phyloP scores from a whole-genome alignment of 2,113 vertebrate species.

The Anguilla rostrata region DNA sequence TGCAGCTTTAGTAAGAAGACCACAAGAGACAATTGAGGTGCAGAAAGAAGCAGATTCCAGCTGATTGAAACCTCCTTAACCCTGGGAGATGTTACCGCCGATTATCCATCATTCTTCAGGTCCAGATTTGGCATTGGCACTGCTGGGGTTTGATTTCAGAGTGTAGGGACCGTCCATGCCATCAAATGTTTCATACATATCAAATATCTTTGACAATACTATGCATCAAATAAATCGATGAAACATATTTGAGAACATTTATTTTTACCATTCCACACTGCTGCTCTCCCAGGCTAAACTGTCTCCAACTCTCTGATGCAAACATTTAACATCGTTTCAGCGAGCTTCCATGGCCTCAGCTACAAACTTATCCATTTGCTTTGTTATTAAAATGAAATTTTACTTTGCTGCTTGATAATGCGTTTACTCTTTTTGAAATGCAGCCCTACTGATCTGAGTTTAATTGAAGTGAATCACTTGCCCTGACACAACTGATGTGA shows the following conservation, averaged over 20 bases:
- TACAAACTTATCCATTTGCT: neutral
- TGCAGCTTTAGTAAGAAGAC: no score
- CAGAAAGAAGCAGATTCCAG: no score
- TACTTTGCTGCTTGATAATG: neutral
- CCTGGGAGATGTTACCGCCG: no score
- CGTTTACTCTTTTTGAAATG: neutral
- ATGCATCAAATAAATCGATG: neutral
- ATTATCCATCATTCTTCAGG: no score
- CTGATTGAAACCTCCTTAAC: no score
- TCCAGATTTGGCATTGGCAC: no score
- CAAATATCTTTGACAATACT: neutral
- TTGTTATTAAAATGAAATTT: slow-evolving; percentile 7
- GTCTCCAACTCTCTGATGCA: neutral
- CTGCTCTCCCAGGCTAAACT: neutral
- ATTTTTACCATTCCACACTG: neutral
- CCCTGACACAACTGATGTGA: neutral
- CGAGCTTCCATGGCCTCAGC: neutral
- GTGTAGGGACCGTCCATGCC: no score
- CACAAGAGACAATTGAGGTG: no score
- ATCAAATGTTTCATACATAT: no score
- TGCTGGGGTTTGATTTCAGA: no score
- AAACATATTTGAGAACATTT: neutral
- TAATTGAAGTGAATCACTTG: slow-evolving; percentile 26
- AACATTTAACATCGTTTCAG: neutral
- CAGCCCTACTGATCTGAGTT: slow-evolving; percentile 22